phyloP scores from a whole-genome alignment of 2,888 invertebrate genomes.

The Auanema freiburgensis region DNA sequence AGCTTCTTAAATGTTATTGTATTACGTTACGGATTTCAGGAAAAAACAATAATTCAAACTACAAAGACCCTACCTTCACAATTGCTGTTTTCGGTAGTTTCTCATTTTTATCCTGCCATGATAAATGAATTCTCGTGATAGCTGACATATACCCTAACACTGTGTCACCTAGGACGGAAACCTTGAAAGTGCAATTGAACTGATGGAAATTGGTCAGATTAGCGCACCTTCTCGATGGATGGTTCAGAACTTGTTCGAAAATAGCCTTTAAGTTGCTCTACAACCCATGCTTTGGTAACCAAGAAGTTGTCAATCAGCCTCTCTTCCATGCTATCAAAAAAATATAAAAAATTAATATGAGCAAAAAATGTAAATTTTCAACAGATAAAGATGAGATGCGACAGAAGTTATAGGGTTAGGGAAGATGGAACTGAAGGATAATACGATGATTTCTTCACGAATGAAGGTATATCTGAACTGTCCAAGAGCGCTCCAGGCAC shows the following conservation, averaged over 20 bases:
- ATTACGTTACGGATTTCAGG: neutral
- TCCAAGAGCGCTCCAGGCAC: no score
- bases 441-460: no score
- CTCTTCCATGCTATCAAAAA: neutral
- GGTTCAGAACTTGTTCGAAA: neutral
- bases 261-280: conserved; percentile 6
- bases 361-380: no score
- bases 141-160: conserved; percentile 22
- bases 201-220: neutral
- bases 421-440: no score
- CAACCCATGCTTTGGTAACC: conserved; percentile 15
- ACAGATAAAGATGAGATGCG: no score
- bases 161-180: conserved; percentile 1
- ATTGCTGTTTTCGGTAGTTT: conserved; percentile 12
- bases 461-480: no score
- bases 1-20: neutral
- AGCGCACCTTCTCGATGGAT: neutral
- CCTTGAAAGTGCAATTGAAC: neutral
- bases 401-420: no score
- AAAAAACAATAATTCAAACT: neutral
- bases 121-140: conserved; percentile 19
- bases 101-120: conserved; percentile 7
- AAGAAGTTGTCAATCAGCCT: conserved; percentile 13
- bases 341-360: no score
- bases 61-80: conserved; percentile 16